A percentile compares a stretch with the other conserved stretches of the same genome.
Evolutionary conservation across 2,888 invertebrate species (phyloP).

Genomic region (Lycophotia porphyrea): DNA sequence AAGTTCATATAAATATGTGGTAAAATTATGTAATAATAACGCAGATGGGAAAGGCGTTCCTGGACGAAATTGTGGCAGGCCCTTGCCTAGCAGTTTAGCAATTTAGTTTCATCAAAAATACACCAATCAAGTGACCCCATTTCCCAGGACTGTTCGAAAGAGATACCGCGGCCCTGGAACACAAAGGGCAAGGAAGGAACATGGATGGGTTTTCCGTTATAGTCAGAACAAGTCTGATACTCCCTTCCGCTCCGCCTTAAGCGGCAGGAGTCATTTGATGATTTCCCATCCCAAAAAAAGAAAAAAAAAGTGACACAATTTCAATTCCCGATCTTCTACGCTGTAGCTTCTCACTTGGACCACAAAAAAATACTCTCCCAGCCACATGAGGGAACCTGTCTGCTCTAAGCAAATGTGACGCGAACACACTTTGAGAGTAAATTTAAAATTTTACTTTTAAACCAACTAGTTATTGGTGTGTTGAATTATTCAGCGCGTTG

Average conservation of each 20-base stretch:
- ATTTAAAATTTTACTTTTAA: constrained; percentile 80
- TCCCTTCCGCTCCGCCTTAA: too few relatives aligned
- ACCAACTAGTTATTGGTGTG: constrained; percentile 72
- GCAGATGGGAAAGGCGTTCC: not conserved
- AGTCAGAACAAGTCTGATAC: too few relatives aligned
- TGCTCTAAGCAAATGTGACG: constrained; percentile 80
- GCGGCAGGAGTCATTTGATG: too few relatives aligned
- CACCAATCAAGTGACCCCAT: not conserved
- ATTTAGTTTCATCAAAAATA: not conserved
- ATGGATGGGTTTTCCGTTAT: too few relatives aligned
- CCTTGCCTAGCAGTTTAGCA: too few relatives aligned
- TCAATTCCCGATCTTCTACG: not conserved
- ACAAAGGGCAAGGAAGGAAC: too few relatives aligned
- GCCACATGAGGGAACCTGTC: constrained; percentile 75
- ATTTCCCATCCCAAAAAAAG: too few relatives aligned
- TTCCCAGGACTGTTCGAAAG: too few relatives aligned
- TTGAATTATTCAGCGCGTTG: constrained; percentile 69
- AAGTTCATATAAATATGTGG: too few relatives aligned
- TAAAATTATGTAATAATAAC: not conserved
- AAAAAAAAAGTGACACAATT: not conserved
- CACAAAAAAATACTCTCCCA: constrained; percentile 64
- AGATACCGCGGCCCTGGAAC: too few relatives aligned
- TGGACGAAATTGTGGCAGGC: too few relatives aligned
- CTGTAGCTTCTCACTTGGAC: constrained; percentile 42
- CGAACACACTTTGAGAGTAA: constrained; percentile 76